phyloP scores from a whole-genome alignment of 2,888 invertebrate species.

The Lathronympha strigana region DNA sequence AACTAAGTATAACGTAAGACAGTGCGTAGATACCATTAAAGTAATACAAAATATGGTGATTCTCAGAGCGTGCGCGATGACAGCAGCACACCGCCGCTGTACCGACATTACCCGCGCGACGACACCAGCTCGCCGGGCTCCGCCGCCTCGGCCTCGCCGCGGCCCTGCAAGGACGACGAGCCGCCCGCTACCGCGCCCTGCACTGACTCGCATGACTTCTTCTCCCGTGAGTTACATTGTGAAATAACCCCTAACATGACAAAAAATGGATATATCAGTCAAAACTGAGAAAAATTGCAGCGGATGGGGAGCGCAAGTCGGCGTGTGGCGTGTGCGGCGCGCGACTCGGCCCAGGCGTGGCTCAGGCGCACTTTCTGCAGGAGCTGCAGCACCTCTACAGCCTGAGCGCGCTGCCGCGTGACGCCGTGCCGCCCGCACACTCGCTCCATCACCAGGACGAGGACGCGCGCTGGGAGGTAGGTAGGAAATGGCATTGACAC shows the following conservation, averaged over 20 bases:
- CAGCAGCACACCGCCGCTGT: constrained; percentile 74
- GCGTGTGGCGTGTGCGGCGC: constrained; percentile 81
- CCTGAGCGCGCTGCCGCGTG: constrained; percentile 76
- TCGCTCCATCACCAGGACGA: constrained; percentile 78
- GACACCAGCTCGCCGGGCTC: constrained; percentile 82
- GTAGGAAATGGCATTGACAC: no score
- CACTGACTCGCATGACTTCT: constrained; percentile 78
- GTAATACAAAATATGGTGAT: not conserved
- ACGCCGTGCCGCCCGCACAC: constrained; percentile 68
- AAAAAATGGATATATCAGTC: no score
- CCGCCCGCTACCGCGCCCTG: constrained; percentile 63
- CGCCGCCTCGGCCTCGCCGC: constrained; percentile 78
- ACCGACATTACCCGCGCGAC: constrained; percentile 74
- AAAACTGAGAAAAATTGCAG: constrained; percentile 47
- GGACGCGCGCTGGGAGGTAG: constrained; percentile 81
- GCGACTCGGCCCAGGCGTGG: constrained; percentile 78
- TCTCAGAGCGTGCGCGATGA: constrained; percentile 76
- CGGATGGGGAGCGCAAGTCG: constrained; percentile 79
- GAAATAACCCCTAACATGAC: no score
- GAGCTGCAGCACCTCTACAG: constrained; percentile 80
- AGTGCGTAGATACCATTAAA: no score
- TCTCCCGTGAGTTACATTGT: constrained; percentile 74
- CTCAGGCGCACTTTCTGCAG: constrained; percentile 80
- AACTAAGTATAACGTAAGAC: no score
- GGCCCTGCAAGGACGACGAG: constrained; percentile 80